phyloP scores from a whole-genome alignment of 2,797 vertebrate species.

The Pangasius sanitwongsei region DNA sequence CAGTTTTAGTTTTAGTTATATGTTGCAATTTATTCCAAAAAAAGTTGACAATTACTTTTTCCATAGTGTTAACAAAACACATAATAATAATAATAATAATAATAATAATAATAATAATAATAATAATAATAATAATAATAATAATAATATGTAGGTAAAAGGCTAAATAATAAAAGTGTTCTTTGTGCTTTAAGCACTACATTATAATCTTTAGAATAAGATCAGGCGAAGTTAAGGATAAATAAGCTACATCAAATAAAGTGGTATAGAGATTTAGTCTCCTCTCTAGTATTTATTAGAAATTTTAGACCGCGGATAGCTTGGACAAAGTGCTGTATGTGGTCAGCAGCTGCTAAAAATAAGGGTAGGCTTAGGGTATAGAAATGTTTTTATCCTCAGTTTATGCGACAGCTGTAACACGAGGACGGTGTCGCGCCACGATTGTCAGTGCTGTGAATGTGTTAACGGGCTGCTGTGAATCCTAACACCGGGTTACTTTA shows the following conservation, averaged over 20 bases:
- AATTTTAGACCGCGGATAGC: background rate
- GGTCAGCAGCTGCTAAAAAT: background rate
- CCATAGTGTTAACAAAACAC: background rate
- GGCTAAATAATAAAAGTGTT: background rate
- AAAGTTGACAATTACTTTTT: background rate
- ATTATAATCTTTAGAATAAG: background rate
- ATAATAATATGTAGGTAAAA: background rate
- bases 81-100: background rate
- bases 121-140: slow-evolving; percentile 2
- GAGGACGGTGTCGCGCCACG: background rate
- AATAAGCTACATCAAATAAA: background rate
- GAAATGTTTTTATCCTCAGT: background rate
- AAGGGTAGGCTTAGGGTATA: background rate
- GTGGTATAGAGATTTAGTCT: background rate
- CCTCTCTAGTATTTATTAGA: background rate
- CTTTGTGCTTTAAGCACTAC: background rate
- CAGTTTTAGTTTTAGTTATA: background rate
- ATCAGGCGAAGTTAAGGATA: background rate
- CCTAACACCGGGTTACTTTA: background rate
- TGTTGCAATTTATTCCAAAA: background rate
- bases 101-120: slow-evolving; percentile 17
- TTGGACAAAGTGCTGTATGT: background rate
- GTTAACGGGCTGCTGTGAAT: background rate
- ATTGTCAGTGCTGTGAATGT: slow-evolving; percentile 1
- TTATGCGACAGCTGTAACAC: background rate